Conservation (phyloP, 2,888 invertebrate species). For the Drosophila merina region DNA sequence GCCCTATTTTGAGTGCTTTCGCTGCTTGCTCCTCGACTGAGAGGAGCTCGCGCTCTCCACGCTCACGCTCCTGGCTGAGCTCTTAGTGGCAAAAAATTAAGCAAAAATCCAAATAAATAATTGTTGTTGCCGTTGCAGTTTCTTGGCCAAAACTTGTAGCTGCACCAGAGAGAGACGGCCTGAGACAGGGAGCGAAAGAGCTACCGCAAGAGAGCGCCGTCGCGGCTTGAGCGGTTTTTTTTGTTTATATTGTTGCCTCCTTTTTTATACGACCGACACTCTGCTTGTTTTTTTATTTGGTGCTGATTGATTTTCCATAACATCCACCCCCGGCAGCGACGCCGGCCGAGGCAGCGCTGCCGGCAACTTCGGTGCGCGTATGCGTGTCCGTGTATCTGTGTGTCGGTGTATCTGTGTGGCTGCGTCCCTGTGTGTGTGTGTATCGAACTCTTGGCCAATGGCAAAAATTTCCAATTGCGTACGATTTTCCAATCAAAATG, state of each 20-base stretch:
- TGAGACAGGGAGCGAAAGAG: constrained; percentile 6
- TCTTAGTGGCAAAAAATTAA: constrained; percentile 10
- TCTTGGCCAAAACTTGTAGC: constrained; percentile 56
- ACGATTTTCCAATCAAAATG: constrained; percentile 79
- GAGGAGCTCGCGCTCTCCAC: background rate
- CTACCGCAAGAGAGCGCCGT: constrained; percentile 24
- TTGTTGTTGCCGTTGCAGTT: constrained; percentile 53
- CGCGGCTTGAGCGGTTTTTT: constrained; percentile 46
- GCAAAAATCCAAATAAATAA: constrained; percentile 24
- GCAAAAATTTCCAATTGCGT: constrained; percentile 78
- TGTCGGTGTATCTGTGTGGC: constrained; percentile 7
- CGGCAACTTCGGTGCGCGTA: background rate
- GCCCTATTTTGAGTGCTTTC: constrained; percentile 68
- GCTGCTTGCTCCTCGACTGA: background rate
- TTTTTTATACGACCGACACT: constrained; percentile 4
- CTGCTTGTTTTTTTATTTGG: constrained; percentile 25
- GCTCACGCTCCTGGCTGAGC: background rate
- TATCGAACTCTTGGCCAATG: constrained; percentile 78
- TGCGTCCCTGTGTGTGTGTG: constrained; percentile 42
- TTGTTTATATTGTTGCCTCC: constrained; percentile 13
- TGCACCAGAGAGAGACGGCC: constrained; percentile 11
- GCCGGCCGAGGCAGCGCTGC: constrained; percentile 30
- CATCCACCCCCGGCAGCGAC: constrained; percentile 59
- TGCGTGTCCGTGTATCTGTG: constrained; percentile 8
- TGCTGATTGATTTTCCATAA: constrained; percentile 77